Percentiles rank a stretch among this genome's conserved stretches.
phyloP scores from a whole-genome alignment of 2,797 vertebrate genomes.

The Helarctos malayanus region DNA sequence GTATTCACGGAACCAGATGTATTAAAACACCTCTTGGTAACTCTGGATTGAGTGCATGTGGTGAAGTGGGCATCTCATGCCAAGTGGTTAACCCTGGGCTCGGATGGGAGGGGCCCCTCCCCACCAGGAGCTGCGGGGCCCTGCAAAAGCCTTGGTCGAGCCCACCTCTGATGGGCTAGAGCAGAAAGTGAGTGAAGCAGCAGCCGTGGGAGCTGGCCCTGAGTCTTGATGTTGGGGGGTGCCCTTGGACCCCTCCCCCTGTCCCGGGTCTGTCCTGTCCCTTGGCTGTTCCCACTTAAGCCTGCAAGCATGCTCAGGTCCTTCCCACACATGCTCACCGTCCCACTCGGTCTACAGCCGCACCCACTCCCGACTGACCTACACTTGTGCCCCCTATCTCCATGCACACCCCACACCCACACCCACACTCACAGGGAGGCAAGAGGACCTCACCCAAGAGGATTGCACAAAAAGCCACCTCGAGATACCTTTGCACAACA shows the following conservation, averaged over 20 bases:
- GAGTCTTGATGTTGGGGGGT: background rate
- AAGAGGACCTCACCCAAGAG: background rate
- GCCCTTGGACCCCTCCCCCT: background rate
- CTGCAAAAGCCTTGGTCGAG: background rate
- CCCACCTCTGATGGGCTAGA: background rate
- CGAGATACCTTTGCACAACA: background rate
- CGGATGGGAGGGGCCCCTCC: fast-evolving
- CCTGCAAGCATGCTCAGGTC: background rate
- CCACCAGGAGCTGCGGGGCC: fast-evolving
- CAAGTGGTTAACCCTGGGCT: background rate
- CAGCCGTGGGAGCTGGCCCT: background rate
- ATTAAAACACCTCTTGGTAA: conserved; percentile 24
- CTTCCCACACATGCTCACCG: background rate
- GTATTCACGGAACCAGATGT: background rate
- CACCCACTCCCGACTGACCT: background rate
- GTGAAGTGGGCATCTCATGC: background rate
- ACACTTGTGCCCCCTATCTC: background rate
- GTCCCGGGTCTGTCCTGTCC: no score
- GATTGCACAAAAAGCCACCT: background rate
- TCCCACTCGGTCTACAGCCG: background rate
- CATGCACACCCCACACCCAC: background rate
- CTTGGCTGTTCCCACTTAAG: background rate
- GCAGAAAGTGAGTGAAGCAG: background rate
- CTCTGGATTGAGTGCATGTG: background rate
- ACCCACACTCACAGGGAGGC: background rate